Evolutionary conservation across 2,797 vertebrate genomes (phyloP).

Genomic region (Champsocephalus esox): DNA sequence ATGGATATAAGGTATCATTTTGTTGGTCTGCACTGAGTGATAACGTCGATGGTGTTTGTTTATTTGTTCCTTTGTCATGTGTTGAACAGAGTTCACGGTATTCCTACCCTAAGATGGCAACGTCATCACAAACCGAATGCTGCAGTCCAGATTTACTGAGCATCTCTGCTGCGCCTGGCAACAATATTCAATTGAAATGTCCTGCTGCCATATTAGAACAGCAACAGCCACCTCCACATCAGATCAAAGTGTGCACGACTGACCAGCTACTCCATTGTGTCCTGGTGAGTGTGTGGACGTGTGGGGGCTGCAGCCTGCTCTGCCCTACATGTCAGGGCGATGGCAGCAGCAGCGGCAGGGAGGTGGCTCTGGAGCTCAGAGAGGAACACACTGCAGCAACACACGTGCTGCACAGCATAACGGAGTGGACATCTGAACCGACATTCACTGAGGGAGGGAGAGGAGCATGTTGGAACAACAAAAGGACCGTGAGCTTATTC

Average conservation of each 20-base stretch:
- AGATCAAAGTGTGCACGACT: slow-evolving; percentile 50
- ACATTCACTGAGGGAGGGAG: slow-evolving; percentile 5
- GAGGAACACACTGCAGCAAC: slow-evolving; percentile 32
- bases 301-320: slow-evolving; percentile 60
- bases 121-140: neutral
- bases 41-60: too few species aligned
- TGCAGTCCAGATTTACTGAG: slow-evolving; percentile 6
- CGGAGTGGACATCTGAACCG: neutral
- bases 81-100: too few species aligned
- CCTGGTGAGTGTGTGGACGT: slow-evolving; percentile 7
- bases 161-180: slow-evolving; percentile 21
- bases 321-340: slow-evolving; percentile 70
- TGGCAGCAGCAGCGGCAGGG: slow-evolving; percentile 24
- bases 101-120: too few species aligned
- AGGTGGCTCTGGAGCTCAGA: slow-evolving; percentile 69
- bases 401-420: slow-evolving; percentile 54
- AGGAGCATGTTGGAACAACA: neutral
- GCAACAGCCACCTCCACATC: slow-evolving; percentile 33
- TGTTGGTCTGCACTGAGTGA: too few species aligned
- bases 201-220: slow-evolving; percentile 19
- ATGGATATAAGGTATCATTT: too few species aligned
- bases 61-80: too few species aligned
- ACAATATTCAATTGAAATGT: slow-evolving; percentile 25
- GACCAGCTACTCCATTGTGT: slow-evolving; percentile 27
- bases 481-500: slow-evolving; percentile 7